Base-by-base conservation (phyloP, 2,797 vertebrate genomes). In the Anguilla anguilla region DNA sequence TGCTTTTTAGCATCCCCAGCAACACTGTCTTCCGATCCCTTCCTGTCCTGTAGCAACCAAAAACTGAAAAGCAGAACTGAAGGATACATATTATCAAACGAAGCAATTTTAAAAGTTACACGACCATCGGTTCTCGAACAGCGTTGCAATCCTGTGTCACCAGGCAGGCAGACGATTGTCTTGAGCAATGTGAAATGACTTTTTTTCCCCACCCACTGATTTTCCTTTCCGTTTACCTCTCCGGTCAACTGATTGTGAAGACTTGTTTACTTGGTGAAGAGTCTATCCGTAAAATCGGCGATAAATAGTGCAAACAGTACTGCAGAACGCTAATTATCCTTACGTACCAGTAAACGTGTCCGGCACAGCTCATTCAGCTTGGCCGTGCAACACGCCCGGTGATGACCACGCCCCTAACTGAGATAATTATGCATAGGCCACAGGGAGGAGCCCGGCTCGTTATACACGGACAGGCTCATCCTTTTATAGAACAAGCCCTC, bases 251-350 rank as follows among this genome's bases (percentile, higher is more conserved):
- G 77, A 81, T 46, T 25, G 77, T 81, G 19, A 25, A 46, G 19
- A 19, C 7, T 17, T 25, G 77, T 3, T 81, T 81, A 25, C 15
- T 19, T 43, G 25, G 43, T 81, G 43, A 19, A 81, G 43, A 81
- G 77, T 49, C 77, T 46, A 25, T 81, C 17, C 17, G 25, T 2
- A 46, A 46, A 9, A 22, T 5, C 7, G 25, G 0, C 43, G 11
- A n/a, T 46, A 51, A 51, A 25, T 82, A 82, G 79, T 82, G 79
- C 79, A 82, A 82, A 49, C 22, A 82, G 43, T 69, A 69, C n/a
- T 9, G 74, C 74, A 15, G 74, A 43, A 17, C 19, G 74, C 74
- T 19, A 17, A 43, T 43, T 19, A 77, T 4, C 69, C 3, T 39
- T 3, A 22, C 31, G 17, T 43, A 77, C 74, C 35, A 43, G 74